These are phyloP conservation scores for Liposcelis brunnea DNA, from an alignment of 2,888 invertebrate species.

Conservation along the genomic window DNA sequence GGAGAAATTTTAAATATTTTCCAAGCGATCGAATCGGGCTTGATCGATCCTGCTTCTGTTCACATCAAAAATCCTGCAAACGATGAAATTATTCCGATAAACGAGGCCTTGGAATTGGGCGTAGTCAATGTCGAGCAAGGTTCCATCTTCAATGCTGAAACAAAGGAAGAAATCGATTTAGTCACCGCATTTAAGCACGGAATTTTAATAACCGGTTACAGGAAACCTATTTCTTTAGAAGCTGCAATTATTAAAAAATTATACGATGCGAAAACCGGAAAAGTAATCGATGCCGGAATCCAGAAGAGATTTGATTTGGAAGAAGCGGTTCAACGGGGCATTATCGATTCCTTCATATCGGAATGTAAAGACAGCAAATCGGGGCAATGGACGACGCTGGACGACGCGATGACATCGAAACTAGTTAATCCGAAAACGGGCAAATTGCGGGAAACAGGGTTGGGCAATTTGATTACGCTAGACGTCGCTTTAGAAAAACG, in stretches of 20 bases:
- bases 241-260: constrained; percentile 53
- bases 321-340: constrained; percentile 59
- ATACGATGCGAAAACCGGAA: constrained; percentile 50
- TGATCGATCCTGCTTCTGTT: constrained; percentile 61
- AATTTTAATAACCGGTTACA: constrained; percentile 44
- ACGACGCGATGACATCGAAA: constrained; percentile 52
- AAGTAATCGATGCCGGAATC: constrained; percentile 53
- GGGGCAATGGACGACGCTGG: constrained; percentile 51
- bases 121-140: constrained; percentile 60
- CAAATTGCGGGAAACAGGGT: constrained; percentile 51
- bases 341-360: constrained; percentile 65
- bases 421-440: constrained; percentile 52
- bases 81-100: constrained; percentile 56
- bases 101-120: constrained; percentile 64
- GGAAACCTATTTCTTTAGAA: constrained; percentile 59
- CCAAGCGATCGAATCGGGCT: constrained; percentile 57
- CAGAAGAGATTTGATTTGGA: constrained; percentile 52
- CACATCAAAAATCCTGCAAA: constrained; percentile 54
- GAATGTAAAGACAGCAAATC: constrained; percentile 61
- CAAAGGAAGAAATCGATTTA: constrained; percentile 48
- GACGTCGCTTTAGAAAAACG: constrained; percentile 46
- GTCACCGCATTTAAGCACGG: constrained; percentile 54
- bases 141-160: constrained; percentile 49
- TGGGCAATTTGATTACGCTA: constrained; percentile 35
- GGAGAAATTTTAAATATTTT: constrained; percentile 48